Evolutionary conservation across 2,113 vertebrate genomes (phyloP).

Genomic region (Xiphias gladius): DNA sequence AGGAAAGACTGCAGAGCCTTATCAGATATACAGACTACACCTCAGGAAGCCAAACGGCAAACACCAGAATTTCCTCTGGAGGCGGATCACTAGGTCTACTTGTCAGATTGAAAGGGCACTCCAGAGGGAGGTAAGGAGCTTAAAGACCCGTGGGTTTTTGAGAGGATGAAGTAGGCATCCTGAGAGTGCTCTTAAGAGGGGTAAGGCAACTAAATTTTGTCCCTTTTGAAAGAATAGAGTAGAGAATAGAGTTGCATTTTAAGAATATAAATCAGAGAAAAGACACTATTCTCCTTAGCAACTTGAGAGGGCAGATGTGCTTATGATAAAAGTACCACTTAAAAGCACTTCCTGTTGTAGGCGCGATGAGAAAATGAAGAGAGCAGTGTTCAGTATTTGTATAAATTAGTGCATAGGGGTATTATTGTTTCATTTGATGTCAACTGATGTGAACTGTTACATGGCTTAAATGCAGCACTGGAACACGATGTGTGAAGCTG

Average conservation of each 20-base stretch:
- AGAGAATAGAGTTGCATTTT: conserved; percentile 20
- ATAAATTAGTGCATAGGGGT: not conserved
- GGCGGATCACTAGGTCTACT: conserved; percentile 46
- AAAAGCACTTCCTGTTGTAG: conserved; percentile 9
- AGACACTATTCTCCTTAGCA: not conserved
- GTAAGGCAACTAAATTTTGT: conserved; percentile 14
- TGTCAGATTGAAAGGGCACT: conserved; percentile 58
- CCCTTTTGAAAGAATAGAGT: not conserved
- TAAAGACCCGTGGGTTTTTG: conserved; percentile 19
- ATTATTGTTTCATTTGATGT: not conserved
- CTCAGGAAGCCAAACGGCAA: conserved; percentile 50
- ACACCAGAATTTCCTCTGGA: conserved; percentile 47
- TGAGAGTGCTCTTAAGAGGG: conserved; percentile 19
- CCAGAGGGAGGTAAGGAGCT: conserved; percentile 45
- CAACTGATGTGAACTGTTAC: not conserved
- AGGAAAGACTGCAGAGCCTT: not conserved
- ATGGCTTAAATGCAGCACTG: too few relatives aligned
- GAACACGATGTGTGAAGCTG: too few relatives aligned
- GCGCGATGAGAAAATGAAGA: conserved; percentile 10
- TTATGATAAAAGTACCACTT: conserved; percentile 26
- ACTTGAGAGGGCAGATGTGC: conserved; percentile 28
- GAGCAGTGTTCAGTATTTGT: not conserved
- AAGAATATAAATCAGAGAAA: conserved; percentile 36
- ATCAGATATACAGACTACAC: conserved; percentile 21
- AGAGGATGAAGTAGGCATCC: conserved; percentile 10